A percentile compares a stretch with the other conserved stretches of the same genome.
These are phyloP conservation scores for Leuciscus waleckii DNA, from an alignment of 2,797 vertebrate genomes.

Conservation along the genomic window DNA sequence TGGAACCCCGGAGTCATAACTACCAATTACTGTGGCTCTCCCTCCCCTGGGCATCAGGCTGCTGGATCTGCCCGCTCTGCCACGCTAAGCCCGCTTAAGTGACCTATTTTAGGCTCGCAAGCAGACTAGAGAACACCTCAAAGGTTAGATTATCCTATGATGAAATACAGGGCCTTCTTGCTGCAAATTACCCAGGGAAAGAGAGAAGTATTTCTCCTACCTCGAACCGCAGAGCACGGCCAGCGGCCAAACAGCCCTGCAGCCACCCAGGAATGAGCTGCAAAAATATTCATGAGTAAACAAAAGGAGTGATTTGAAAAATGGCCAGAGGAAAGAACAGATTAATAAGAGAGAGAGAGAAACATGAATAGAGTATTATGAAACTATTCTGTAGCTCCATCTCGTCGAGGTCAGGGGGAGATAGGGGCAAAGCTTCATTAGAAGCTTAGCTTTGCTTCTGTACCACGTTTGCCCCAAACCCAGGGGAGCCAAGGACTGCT, in stretches of 20 bases:
- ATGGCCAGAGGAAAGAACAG: conserved; percentile 78
- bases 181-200: conserved; percentile 71
- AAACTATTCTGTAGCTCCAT: conserved; percentile 59
- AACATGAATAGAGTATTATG: conserved; percentile 78
- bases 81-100: conserved; percentile 76
- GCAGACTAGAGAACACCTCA: conserved; percentile 75
- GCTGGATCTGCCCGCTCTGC: conserved; percentile 61
- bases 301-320: conserved; percentile 81
- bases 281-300: conserved; percentile 84
- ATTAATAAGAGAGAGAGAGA: conserved; percentile 70
- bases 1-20: conserved; percentile 70
- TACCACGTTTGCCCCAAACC: conserved; percentile 31
- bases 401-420: conserved; percentile 66
- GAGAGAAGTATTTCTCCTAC: conserved; percentile 65
- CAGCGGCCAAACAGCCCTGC: conserved; percentile 42
- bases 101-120: conserved; percentile 75
- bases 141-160: conserved; percentile 79
- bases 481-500: conserved; percentile 57
- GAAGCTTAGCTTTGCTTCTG: conserved; percentile 54
- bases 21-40: conserved; percentile 74
- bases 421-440: conserved; percentile 75
- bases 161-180: conserved; percentile 74
- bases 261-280: conserved; percentile 55
- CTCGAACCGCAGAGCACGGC: conserved; percentile 42
- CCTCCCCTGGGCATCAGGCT: conserved; percentile 66